A percentile compares a stretch with the other conserved stretches of the same genome.
Evolutionary conservation across 2,888 invertebrate species (phyloP).

Genomic region (Dryomyza anilis): DNA sequence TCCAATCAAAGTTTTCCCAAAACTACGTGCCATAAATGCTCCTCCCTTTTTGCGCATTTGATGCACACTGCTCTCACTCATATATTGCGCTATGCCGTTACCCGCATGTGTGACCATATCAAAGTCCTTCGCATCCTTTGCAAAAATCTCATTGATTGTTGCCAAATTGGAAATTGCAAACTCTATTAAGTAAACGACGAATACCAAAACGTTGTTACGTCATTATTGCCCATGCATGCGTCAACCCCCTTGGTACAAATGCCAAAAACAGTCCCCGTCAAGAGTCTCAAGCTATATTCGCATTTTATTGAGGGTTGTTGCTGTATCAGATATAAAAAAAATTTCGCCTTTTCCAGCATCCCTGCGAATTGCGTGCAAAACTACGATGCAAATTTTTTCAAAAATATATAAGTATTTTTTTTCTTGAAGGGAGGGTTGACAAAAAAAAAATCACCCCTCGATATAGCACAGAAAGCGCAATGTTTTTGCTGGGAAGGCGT

Average conservation of each 20-base stretch:
- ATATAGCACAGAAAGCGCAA: neutral
- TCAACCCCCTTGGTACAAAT: neutral
- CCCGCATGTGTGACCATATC: conserved; percentile 5
- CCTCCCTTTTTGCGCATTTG: neutral
- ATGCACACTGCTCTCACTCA: too few relatives aligned
- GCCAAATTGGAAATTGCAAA: neutral
- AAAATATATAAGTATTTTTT: neutral
- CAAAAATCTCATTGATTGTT: neutral
- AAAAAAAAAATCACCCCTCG: conserved; percentile 23
- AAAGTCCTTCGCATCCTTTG: neutral
- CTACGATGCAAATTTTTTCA: conserved; percentile 23
- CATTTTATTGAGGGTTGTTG: neutral
- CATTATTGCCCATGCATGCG: neutral
- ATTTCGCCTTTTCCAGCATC: conserved; percentile 5
- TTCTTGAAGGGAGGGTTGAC: conserved; percentile 8
- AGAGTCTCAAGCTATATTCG: neutral
- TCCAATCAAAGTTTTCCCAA: conserved; percentile 4
- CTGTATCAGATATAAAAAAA: too few relatives aligned
- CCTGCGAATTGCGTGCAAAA: conserved; percentile 20
- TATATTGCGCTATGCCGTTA: neutral
- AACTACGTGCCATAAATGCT: neutral
- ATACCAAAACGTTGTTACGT: neutral
- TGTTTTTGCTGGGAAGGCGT: conserved; percentile 11
- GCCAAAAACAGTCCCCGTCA: neutral
- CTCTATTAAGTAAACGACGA: neutral